Percentiles rank a stretch among this genome's conserved stretches.
phyloP scores from a whole-genome alignment of 2,888 invertebrate genomes.

The Clitarchus hookeri region DNA sequence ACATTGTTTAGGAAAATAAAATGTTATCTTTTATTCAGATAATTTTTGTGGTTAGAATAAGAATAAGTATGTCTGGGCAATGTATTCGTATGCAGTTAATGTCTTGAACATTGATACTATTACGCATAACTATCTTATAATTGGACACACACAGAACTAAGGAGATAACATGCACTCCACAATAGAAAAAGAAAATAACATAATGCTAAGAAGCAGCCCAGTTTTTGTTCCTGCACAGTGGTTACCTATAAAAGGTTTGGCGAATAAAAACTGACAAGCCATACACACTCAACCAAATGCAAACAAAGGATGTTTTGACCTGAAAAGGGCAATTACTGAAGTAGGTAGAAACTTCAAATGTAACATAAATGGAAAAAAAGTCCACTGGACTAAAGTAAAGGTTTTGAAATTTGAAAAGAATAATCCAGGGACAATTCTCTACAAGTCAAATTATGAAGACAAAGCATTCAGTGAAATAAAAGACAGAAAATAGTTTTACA shows the following conservation, averaged over 20 bases:
- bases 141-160: constrained; percentile 4
- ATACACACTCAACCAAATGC: constrained; percentile 16
- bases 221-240: background rate
- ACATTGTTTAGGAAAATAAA: background rate
- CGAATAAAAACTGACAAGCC: background rate
- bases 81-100: constrained; percentile 20
- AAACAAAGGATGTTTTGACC: background rate
- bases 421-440: constrained; percentile 15
- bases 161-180: constrained; percentile 20
- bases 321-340: background rate
- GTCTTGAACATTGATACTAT: constrained; percentile 6
- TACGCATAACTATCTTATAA: background rate
- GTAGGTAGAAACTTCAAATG: constrained; percentile 11
- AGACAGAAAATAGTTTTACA: background rate
- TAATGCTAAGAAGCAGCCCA: background rate
- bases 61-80: background rate
- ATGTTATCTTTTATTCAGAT: constrained; percentile 18
- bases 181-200: constrained; percentile 15
- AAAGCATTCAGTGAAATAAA: background rate
- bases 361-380: constrained; percentile 1
- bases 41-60: background rate
- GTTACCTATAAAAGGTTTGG: background rate
- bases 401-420: constrained; percentile 21
- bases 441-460: background rate
- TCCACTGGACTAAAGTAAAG: constrained; percentile 8